Evolutionary conservation across 2,113 vertebrate genomes (phyloP).

Genomic region (Turnix velox): DNA sequence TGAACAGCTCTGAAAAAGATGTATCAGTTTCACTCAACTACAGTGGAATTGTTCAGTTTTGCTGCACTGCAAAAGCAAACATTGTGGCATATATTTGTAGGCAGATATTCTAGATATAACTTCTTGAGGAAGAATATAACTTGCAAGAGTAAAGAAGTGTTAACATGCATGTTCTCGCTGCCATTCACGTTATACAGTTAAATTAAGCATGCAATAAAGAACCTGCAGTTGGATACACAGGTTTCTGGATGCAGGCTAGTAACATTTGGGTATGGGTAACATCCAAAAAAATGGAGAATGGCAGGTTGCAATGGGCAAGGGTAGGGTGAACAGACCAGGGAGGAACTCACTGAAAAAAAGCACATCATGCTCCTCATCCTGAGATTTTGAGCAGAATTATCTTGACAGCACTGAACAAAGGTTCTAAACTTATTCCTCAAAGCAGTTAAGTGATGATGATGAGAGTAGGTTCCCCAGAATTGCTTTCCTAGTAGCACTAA

Average conservation of each 20-base stretch:
- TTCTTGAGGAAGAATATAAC: not conserved
- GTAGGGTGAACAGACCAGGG: not conserved
- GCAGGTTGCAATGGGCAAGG: not conserved
- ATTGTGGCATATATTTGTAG: not conserved
- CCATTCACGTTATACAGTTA: not conserved
- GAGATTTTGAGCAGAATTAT: not conserved
- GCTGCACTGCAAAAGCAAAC: not conserved
- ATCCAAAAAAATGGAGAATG: not conserved
- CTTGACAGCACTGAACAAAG: not conserved
- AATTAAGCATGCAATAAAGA: not conserved
- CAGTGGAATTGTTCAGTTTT: not conserved
- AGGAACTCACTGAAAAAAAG: not conserved
- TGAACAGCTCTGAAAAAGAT: not conserved
- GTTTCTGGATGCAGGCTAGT: not conserved
- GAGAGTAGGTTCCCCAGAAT: not conserved
- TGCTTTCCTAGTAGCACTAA: not conserved
- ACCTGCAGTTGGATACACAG: accelerated
- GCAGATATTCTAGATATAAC: not conserved
- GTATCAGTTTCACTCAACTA: not conserved
- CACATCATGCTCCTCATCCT: not conserved
- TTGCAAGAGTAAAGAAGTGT: not conserved
- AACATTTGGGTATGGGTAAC: not conserved
- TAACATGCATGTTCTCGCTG: not conserved
- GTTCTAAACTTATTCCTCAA: not conserved
- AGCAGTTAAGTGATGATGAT: not conserved